Evolutionary conservation across 2,113 vertebrate genomes (phyloP), one percentile per base, ranked within the genome.

Genomic region (Tachysurus vachellii): DNA sequence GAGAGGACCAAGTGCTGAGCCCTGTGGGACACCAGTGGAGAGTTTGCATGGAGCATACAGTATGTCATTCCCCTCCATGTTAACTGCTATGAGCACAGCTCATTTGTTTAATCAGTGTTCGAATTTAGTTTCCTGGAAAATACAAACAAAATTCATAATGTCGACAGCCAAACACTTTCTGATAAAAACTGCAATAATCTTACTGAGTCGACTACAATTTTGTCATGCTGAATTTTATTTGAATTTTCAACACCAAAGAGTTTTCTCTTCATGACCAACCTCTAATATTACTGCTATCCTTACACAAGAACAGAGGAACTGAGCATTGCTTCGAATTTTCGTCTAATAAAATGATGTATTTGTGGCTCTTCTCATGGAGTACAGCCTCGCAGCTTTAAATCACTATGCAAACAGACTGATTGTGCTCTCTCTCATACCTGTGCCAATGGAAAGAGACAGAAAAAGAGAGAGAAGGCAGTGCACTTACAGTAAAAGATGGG

Each of bases 401-500:
- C 59, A 26, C 59, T 42, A n/a, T 57, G 13, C 59, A 82, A 82
- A 82, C 42, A 68, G 23, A 54, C n/a, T 6, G 44, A 83, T 19
- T 0, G n/a, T 68, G n/a, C 36, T 53, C n/a, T 62, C n/a, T 62
- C 57, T 79, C n/a, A 16, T 64, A 64, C 36, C 64, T 81, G 31
- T 44, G 50, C 47, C 36, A 82, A 71, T 81, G 31, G 21, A 79
- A 28, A 76, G 42, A 85, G 47, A 53, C n/a, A 36, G 26, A 64
- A 28, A 77, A 50, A 77, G 84, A 62, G 56, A 77, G 28, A 80
- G 28, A 70, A 61, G 57, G 36, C 64, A 82, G 26, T 50, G 79
- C 56, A 61, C 56, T 82, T 82, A 87, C 26, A 81, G 62, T 87
- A 47, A 82, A 17, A 75, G 79, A 87, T 87, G 79, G 68, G 79